phyloP scores from a whole-genome alignment of 2,113 vertebrate species.

The Gallinago media region DNA sequence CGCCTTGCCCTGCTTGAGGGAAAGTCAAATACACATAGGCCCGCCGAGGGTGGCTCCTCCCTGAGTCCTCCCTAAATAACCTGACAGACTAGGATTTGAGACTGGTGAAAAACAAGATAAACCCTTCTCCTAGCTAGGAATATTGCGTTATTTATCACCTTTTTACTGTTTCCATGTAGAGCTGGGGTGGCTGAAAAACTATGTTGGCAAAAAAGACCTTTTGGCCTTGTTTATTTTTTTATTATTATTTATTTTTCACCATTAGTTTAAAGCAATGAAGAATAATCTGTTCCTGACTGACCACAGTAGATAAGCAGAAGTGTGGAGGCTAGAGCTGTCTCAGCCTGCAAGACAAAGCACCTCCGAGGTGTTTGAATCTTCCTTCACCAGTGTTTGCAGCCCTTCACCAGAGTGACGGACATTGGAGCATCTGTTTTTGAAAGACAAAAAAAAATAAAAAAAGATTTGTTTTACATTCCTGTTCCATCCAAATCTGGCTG shows the following conservation, averaged over 20 bases:
- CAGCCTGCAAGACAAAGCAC: background rate
- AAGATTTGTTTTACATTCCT: rapidly evolving
- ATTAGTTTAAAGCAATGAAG: background rate
- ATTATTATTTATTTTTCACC: background rate
- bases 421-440: rapidly evolving
- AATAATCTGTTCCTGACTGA: background rate
- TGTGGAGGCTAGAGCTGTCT: background rate
- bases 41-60: background rate
- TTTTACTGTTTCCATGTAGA: background rate
- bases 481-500: background rate
- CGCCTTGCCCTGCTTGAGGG: background rate
- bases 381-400: background rate
- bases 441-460: background rate
- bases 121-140: background rate
- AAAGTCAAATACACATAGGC: background rate
- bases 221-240: background rate
- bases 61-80: background rate
- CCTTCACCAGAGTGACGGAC: background rate
- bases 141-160: background rate
- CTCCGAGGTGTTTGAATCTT: background rate
- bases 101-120: background rate
- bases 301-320: background rate
- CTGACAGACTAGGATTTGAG: background rate
- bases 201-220: background rate
- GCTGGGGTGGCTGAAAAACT: background rate